Base-by-base conservation (phyloP, 2,113 vertebrate genomes). In the Hippoglossus stenolepis region DNA sequence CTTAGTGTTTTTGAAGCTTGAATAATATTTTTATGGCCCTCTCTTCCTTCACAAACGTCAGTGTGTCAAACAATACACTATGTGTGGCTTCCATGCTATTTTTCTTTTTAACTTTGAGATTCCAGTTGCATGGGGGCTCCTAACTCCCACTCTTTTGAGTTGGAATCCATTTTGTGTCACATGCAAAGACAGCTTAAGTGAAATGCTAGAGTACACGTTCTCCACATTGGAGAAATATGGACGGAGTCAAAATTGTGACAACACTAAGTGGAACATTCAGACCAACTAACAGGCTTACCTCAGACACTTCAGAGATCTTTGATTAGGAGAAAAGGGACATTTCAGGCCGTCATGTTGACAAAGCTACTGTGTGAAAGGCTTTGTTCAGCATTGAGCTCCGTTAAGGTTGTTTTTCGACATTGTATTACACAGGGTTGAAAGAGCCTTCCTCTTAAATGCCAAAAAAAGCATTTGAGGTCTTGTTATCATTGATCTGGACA, bases 221-320 rank as follows among this genome's bases (percentile, higher is more conserved):
- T 94, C 93, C 94, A 95, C 94, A 94, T 95, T 95, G 93, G 93
- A 94, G 93, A 92, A 91, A 74, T 71, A 89, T 68, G 83, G 87
- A 89, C 56, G 2, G 77, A 86, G 89, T 92, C 68, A 87, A 84
- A 85, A 86, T 85, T 85, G 89, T 87, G 83, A 79, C 87, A 90
- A 92, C 90, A 85, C 86, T 89, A 90, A 90, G 85, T 89, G 87
- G 80, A 87, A 85, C 77, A 85, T 90, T 87, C 83, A 85, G 89
- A 90, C 77, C 85, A 82, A 81, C 87, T 83, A 91, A 85, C 88
- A 90, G 85, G 85, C 79, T 92, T 93, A 91, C 90, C 91, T 92
- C 89, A 91, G 80, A 87, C 80, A 83, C 77, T 85, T 78, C 70
- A 73, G 51, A 85, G 24, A 70, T 83, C 68, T 91, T 83, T 75